Evolutionary conservation across 2,888 invertebrate genomes (phyloP).

Genomic region (Troilus luridus): DNA sequence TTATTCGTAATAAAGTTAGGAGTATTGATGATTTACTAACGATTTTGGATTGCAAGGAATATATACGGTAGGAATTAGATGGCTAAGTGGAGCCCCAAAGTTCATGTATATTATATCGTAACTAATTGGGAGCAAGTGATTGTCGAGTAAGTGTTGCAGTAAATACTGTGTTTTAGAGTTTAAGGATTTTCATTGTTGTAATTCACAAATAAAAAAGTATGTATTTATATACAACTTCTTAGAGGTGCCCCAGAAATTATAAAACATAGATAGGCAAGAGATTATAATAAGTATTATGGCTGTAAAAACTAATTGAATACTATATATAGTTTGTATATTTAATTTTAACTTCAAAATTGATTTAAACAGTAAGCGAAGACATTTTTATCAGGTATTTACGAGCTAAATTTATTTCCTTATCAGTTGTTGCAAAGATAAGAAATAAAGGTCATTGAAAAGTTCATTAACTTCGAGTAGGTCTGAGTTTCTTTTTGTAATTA

Average conservation of each 20-base stretch:
- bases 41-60: too few relatives aligned
- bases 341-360: neutral
- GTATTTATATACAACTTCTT: too few relatives aligned
- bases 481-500: neutral
- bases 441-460: constrained; percentile 31
- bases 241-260: neutral
- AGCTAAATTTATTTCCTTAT: constrained; percentile 18
- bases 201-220: too few relatives aligned
- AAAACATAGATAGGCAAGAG: neutral
- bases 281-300: neutral
- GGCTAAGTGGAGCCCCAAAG: too few relatives aligned
- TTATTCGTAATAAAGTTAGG: too few relatives aligned
- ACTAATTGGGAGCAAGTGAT: too few relatives aligned
- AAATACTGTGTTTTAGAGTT: neutral
- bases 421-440: constrained; percentile 25
- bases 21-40: too few relatives aligned
- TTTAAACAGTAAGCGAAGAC: neutral
- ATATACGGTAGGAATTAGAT: too few relatives aligned
- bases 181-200: neutral
- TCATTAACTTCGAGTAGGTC: neutral
- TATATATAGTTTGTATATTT: neutral
- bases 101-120: too few relatives aligned
- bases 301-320: neutral
- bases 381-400: constrained; percentile 5
- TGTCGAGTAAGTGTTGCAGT: too few relatives aligned